These are phyloP conservation scores for Drosophila ambigua DNA, from an alignment of 1,140 invertebrate genomes.

Conservation along the genomic window DNA sequence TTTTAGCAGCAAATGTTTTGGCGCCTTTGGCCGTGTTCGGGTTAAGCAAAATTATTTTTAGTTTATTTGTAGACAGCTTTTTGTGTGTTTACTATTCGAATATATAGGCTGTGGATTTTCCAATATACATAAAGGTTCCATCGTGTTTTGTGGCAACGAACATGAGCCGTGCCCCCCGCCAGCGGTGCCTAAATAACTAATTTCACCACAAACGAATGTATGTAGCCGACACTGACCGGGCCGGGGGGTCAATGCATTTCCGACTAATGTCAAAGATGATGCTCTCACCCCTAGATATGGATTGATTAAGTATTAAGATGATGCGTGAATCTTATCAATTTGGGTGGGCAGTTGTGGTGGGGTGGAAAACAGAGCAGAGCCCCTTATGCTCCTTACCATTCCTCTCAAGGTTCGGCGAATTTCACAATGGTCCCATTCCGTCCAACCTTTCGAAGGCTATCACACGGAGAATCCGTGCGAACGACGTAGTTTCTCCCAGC, in stretches of 20 bases:
- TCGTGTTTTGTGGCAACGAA: too few relatives aligned
- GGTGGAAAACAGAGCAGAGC: conserved; percentile 1
- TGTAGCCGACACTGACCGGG: not conserved
- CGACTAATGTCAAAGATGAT: too few relatives aligned
- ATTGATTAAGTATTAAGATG: too few relatives aligned
- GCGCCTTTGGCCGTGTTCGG: too few relatives aligned
- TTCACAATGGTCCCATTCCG: conserved; percentile 28
- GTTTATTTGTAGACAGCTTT: too few relatives aligned
- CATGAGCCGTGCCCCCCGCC: too few relatives aligned
- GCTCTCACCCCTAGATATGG: not conserved
- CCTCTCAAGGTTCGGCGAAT: conserved; percentile 15
- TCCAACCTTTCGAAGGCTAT: conserved; percentile 33
- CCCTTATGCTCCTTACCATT: too few relatives aligned
- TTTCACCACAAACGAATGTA: conserved; percentile 21
- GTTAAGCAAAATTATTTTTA: too few relatives aligned
- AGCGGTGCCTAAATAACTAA: not conserved
- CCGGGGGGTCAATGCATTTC: conserved; percentile 1
- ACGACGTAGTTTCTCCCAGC: conserved; percentile 42
- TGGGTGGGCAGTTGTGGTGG: not conserved
- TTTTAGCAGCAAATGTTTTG: too few relatives aligned
- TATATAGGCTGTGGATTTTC: too few relatives aligned
- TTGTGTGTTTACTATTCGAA: too few relatives aligned
- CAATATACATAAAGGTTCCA: too few relatives aligned
- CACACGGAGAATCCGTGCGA: conserved; percentile 8
- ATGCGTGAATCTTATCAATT: not conserved